Percentiles rank a stretch among this genome's conserved stretches.
phyloP scores from a whole-genome alignment of 2,113 vertebrate genomes.

The Ceuthmochares aereus region DNA sequence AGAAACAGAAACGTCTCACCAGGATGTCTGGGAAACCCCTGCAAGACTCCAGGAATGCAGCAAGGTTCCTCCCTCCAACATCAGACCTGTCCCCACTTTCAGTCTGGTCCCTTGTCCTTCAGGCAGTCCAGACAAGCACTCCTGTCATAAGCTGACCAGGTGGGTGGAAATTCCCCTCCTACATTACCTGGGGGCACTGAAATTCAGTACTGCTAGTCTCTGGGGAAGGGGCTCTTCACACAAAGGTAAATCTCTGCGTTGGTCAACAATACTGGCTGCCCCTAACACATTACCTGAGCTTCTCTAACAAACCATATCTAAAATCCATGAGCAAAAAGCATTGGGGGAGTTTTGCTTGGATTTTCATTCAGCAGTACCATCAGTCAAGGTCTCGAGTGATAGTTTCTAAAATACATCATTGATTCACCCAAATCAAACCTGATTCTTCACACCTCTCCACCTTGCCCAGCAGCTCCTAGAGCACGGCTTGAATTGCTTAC shows the following conservation, averaged over 20 bases:
- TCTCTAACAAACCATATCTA: not conserved
- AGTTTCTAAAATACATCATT: not conserved
- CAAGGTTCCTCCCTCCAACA: accelerated
- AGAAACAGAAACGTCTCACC: not conserved
- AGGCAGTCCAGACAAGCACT: accelerated
- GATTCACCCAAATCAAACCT: not conserved
- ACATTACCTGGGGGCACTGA: not conserved
- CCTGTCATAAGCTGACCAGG: not conserved
- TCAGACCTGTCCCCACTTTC: not conserved
- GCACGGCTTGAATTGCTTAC: not conserved
- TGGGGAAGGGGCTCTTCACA: not conserved
- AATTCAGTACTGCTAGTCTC: not conserved
- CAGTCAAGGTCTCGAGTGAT: not conserved
- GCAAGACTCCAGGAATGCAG: not conserved
- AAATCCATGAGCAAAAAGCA: not conserved
- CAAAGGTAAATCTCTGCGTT: not conserved
- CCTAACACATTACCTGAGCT: not conserved
- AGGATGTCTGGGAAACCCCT: not conserved
- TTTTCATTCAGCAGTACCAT: not conserved
- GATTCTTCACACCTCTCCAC: not conserved
- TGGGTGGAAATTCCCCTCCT: not conserved
- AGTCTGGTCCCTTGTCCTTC: not conserved
- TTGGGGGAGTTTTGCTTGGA: not conserved
- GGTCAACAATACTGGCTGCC: not conserved
- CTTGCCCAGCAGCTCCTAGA: not conserved